Base-by-base conservation (phyloP, 2,797 vertebrate genomes). In the Denticeps clupeoides region DNA sequence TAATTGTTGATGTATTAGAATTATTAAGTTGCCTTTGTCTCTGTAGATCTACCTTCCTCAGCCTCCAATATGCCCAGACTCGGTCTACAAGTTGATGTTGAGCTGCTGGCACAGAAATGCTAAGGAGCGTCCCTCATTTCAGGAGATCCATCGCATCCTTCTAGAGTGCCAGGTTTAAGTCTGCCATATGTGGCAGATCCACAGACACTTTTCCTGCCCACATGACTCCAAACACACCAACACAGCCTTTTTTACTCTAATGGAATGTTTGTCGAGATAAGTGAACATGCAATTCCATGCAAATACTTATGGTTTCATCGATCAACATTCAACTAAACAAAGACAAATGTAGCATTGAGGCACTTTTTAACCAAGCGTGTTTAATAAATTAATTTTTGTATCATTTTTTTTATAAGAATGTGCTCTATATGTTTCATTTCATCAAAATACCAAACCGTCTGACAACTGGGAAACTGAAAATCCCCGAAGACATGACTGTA, bases 11-110 rank as follows among this genome's bases (percentile, higher is more conserved):
- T n/a, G n/a, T n/a, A n/a, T n/a, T n/a, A n/a, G n/a, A n/a, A n/a
- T n/a, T n/a, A n/a, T n/a, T n/a, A n/a, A n/a, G n/a, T 11, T 7
- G 2, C 9, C 41, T 40, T 25, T 49, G 12, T 23, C 18, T 0
- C 1, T 40, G 38, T 72, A 98, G 94, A 90, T 84, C 40, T 96
- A 97, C 71, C 84, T 99, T 64, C 89, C 92, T 26, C 91, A 97
- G 77, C 94, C 94, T 2, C 59, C 79, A 37, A 72, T 91, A 58
- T 97, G 94, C 68, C 90, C 89, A 3, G 89, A 96, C 69, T 71
- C 83, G 7, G 80, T 97, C 71, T 99, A 99, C 79, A 93, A 90
- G 83, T 78, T 97, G 75, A 96, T 99, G 94, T 82, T 97, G 67
- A 88, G 85, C 72, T 97, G 94, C 74, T 99, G 94, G 94, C 84